Conservation (phyloP, 1,140 invertebrate genomes). For the Heliconius himera region DNA sequence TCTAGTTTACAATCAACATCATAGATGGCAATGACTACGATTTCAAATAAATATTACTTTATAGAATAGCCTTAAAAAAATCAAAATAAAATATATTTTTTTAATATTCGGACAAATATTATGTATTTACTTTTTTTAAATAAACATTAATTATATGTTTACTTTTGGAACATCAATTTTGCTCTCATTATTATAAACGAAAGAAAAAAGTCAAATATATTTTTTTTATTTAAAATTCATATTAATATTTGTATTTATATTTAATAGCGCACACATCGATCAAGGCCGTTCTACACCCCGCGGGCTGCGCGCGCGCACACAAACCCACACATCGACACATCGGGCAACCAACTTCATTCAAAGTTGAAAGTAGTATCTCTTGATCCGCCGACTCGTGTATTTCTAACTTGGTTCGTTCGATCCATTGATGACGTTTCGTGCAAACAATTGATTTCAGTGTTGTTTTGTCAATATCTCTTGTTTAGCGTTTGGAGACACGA, state of each 20-base stretch:
- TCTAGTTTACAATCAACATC: background rate
- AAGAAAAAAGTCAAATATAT: background rate
- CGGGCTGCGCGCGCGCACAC: conserved; percentile 54
- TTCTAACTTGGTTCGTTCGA: conserved; percentile 65
- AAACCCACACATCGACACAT: conserved; percentile 55
- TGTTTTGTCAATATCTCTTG: conserved; percentile 71
- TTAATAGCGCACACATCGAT: conserved; percentile 42
- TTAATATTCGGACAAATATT: background rate
- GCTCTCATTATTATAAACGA: background rate
- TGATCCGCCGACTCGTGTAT: conserved; percentile 44
- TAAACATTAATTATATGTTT: no score
- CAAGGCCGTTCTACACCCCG: conserved; percentile 61
- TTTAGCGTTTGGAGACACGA: conserved; percentile 43
- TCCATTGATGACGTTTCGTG: conserved; percentile 66
- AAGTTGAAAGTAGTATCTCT: conserved; percentile 44
- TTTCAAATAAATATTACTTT: background rate
- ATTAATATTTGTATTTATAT: conserved; percentile 16
- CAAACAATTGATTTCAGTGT: conserved; percentile 61
- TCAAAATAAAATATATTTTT: background rate
- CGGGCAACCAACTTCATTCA: conserved; percentile 69
- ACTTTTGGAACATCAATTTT: no score
- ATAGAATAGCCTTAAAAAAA: background rate
- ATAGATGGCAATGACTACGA: background rate
- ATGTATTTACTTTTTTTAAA: background rate
- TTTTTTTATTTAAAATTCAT: background rate